phyloP scores from a whole-genome alignment of 2,113 vertebrate species.

The Misgurnus anguillicaudatus region DNA sequence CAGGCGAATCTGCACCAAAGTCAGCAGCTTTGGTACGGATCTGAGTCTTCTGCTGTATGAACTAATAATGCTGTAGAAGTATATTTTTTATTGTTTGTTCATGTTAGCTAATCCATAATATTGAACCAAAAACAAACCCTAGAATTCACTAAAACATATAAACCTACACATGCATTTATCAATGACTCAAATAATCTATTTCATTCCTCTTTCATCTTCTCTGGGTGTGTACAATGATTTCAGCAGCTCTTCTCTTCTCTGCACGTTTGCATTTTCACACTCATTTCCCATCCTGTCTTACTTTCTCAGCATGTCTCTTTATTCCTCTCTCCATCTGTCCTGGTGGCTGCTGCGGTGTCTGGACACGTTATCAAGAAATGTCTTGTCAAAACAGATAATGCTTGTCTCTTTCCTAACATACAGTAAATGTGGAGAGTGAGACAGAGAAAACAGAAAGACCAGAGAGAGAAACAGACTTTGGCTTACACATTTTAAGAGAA shows the following conservation, averaged over 20 bases:
- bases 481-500: not conserved
- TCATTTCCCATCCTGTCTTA: too few relatives aligned
- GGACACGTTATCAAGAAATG: conserved; percentile 57
- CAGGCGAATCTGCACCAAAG: too few relatives aligned
- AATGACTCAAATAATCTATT: too few relatives aligned
- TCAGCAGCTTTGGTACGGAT: too few relatives aligned
- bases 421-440: conserved; percentile 11
- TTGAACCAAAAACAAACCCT: too few relatives aligned
- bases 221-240: not conserved
- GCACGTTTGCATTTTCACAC: conserved; percentile 20
- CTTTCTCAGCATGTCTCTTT: conserved; percentile 54
- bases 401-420: conserved; percentile 65
- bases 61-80: too few relatives aligned
- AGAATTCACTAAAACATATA: too few relatives aligned
- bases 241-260: not conserved
- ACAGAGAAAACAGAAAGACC: conserved; percentile 7
- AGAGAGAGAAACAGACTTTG: conserved; percentile 1
- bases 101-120: too few relatives aligned
- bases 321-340: conserved; percentile 62
- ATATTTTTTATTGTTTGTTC: too few relatives aligned
- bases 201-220: not conserved
- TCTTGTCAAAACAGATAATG: conserved; percentile 62
- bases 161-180: too few relatives aligned
- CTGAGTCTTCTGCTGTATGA: too few relatives aligned
- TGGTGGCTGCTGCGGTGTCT: conserved; percentile 53